Evolutionary conservation across 2,797 vertebrate genomes (phyloP).

Genomic region (Amblyraja radiata): DNA sequence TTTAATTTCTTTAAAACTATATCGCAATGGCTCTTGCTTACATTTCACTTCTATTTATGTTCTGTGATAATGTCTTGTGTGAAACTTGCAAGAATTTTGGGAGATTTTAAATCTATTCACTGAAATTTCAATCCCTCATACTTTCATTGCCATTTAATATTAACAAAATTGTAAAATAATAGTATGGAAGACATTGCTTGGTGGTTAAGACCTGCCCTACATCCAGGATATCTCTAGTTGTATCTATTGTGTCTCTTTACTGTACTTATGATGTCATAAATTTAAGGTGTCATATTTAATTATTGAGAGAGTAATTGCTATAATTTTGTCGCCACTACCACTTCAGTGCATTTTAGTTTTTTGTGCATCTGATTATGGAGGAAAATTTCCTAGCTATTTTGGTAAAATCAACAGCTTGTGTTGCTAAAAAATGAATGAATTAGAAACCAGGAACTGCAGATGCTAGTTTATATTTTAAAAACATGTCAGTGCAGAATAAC

Average conservation of each 20-base stretch:
- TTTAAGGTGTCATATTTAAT: background rate
- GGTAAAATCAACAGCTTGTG: too few relatives aligned
- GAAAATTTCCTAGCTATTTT: too few relatives aligned
- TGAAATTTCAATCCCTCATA: background rate
- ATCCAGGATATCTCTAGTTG: background rate
- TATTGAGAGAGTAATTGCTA: too few relatives aligned
- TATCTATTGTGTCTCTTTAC: background rate
- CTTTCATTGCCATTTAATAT: background rate
- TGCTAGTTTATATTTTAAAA: too few relatives aligned
- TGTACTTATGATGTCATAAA: too few relatives aligned
- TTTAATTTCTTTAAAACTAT: background rate
- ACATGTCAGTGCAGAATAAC: too few relatives aligned
- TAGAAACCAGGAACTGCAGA: too few relatives aligned
- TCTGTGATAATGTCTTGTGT: background rate
- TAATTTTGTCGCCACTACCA: too few relatives aligned
- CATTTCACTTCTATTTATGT: background rate
- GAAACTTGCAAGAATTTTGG: background rate
- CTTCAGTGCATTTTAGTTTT: too few relatives aligned
- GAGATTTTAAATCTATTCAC: background rate
- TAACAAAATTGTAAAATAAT: background rate
- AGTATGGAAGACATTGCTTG: background rate
- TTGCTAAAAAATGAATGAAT: too few relatives aligned
- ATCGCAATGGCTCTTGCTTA: background rate
- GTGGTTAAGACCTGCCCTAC: background rate
- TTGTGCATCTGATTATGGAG: background rate